These are phyloP conservation scores for Raja brachyura DNA, from an alignment of 2,113 vertebrate species.

Conservation along the genomic window DNA sequence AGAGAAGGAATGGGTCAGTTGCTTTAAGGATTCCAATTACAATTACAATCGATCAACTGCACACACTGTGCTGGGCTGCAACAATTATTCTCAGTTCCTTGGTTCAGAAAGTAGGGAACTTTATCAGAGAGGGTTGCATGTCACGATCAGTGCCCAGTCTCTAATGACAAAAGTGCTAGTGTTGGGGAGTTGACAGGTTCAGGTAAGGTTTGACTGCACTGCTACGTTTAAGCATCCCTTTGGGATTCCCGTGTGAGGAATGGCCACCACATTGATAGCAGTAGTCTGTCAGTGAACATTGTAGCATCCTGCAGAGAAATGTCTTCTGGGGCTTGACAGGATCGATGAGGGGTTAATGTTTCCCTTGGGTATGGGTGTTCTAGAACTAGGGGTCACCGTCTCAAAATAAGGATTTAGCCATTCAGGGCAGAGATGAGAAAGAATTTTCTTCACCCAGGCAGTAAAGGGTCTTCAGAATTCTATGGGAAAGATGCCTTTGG, in stretches of 20 bases:
- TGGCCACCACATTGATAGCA: background rate
- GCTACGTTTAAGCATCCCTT: background rate
- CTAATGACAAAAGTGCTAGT: background rate
- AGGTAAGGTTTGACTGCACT: too few relatives aligned
- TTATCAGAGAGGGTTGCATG: background rate
- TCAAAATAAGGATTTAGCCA: too few relatives aligned
- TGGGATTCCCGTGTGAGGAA: background rate
- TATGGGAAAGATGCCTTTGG: too few relatives aligned
- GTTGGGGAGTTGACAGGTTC: background rate
- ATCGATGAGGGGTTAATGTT: too few relatives aligned
- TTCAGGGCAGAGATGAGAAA: too few relatives aligned
- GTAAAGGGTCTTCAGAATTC: too few relatives aligned
- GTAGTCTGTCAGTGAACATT: background rate
- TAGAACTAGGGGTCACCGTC: too few relatives aligned
- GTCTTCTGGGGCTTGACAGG: too few relatives aligned
- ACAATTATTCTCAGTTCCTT: background rate
- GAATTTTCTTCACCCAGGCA: too few relatives aligned
- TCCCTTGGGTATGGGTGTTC: too few relatives aligned
- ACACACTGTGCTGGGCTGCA: background rate
- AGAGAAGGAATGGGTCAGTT: background rate
- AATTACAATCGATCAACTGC: background rate
- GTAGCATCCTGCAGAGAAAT: background rate
- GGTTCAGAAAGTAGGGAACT: background rate
- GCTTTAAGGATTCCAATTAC: background rate
- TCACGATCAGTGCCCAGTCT: background rate